Percentiles rank a stretch among this genome's conserved stretches.
Conservation (phyloP, 2,888 invertebrate genomes). For the Drosophila glabriapex region DNA sequence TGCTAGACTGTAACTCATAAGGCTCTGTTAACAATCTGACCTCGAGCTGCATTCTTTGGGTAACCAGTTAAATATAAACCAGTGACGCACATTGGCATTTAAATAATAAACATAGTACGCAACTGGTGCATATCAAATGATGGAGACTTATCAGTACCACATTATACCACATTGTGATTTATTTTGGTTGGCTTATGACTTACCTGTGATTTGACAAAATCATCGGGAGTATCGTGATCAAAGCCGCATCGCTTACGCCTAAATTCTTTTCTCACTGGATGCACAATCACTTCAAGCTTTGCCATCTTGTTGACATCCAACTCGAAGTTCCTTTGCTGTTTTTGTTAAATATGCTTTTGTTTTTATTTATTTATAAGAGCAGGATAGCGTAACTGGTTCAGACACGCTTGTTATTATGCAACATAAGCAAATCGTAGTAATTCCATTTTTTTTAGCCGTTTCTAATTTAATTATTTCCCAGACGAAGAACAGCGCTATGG, state of each 20-base stretch:
- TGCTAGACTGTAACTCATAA: not conserved
- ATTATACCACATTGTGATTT: not conserved
- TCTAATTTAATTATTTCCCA: not conserved
- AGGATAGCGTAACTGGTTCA: conserved; percentile 17
- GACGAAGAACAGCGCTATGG: not conserved
- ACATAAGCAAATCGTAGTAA: not conserved
- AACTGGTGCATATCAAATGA: conserved; percentile 41
- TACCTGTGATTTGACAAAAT: conserved; percentile 85
- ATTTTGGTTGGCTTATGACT: conserved; percentile 31
- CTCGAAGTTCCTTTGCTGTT: not conserved
- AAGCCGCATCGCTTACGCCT: conserved; percentile 83
- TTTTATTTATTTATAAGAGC: not conserved
- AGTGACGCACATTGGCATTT: conserved; percentile 7
- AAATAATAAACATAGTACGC: conserved; percentile 13
- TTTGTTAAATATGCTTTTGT: not conserved
- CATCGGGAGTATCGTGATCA: conserved; percentile 83
- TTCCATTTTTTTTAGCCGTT: conserved; percentile 31
- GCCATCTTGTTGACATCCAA: conserved; percentile 60
- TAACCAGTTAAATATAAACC: conserved; percentile 6
- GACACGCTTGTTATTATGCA: conserved; percentile 36
- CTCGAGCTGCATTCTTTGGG: not conserved
- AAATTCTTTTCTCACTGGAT: conserved; percentile 83
- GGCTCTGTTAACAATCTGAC: not conserved
- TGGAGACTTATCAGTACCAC: conserved; percentile 18
- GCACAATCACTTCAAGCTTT: conserved; percentile 74